These are phyloP conservation scores for Chelidonichthys spinosus DNA, from an alignment of 2,797 vertebrate species.

Conservation along the genomic window DNA sequence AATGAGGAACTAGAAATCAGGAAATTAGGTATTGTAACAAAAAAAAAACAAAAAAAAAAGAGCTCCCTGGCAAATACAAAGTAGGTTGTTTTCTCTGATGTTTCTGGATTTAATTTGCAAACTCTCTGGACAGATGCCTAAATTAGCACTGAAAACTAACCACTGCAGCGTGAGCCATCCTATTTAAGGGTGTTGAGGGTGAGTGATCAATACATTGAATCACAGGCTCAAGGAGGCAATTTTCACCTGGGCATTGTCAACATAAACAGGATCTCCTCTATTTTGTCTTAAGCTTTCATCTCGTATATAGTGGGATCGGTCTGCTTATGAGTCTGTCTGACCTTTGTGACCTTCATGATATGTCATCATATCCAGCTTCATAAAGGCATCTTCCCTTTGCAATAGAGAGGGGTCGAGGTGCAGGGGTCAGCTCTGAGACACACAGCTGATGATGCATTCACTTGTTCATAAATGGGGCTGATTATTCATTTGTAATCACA, in stretches of 20 bases:
- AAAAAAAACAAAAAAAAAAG: not conserved
- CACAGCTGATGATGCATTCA: constrained; percentile 3
- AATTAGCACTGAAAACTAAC: constrained; percentile 34
- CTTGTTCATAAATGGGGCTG: not conserved
- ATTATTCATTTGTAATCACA: constrained; percentile 6
- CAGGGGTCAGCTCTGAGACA: constrained; percentile 30
- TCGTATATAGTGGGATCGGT: not conserved
- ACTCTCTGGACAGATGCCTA: constrained; percentile 29
- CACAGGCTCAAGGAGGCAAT: not conserved
- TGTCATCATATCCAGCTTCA: constrained; percentile 41
- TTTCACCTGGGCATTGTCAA: constrained; percentile 2
- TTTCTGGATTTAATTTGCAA: constrained; percentile 43
- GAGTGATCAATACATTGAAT: constrained; percentile 28
- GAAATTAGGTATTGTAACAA: constrained; percentile 51
- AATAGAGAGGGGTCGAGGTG: constrained; percentile 19
- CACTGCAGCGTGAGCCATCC: constrained; percentile 6
- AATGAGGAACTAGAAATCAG: constrained; percentile 67
- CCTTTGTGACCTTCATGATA: constrained; percentile 46
- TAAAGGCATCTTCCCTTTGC: constrained; percentile 23
- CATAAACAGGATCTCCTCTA: constrained; percentile 3
- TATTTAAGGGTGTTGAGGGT: constrained; percentile 7
- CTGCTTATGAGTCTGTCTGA: constrained; percentile 39
- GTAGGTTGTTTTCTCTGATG: constrained; percentile 24
- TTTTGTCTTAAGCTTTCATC: constrained; percentile 12
- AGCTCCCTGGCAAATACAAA: constrained; percentile 46